These are phyloP conservation scores for Pocillopora verrucosa DNA, from an alignment of 64 coral and sea anemone genomes.

Conservation along the genomic window DNA sequence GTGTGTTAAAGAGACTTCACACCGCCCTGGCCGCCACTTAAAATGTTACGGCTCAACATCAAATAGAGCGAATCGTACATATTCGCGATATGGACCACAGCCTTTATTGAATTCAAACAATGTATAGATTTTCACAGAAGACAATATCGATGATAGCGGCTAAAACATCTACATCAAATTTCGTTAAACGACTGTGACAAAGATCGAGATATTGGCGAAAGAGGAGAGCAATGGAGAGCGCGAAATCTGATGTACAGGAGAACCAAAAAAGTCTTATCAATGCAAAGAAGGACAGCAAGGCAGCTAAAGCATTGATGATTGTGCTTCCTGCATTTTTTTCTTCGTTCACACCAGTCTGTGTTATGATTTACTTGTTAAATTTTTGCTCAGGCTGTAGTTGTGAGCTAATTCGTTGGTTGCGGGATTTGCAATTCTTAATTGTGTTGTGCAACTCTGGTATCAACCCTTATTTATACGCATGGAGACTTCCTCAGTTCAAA, in stretches of 20 bases:
- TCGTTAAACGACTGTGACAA: slow-evolving; percentile 33
- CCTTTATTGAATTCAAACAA: no score
- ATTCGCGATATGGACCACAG: no score
- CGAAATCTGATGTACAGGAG: not conserved
- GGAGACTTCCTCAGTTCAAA: slow-evolving; percentile 70
- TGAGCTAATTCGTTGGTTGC: slow-evolving; percentile 64
- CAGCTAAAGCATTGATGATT: slow-evolving; percentile 48
- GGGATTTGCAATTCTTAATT: slow-evolving; percentile 69
- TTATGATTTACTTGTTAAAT: slow-evolving; percentile 75
- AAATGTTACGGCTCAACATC: no score
- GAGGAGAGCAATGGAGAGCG: not conserved
- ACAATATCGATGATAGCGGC: no score
- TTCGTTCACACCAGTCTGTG: slow-evolving; percentile 64
- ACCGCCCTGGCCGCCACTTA: no score
- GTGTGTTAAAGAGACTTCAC: no score
- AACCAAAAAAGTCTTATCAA: slow-evolving; percentile 29
- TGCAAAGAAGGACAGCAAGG: slow-evolving; percentile 54
- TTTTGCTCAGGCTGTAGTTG: slow-evolving; percentile 63
- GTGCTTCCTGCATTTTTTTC: slow-evolving; percentile 52
- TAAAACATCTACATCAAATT: no score
- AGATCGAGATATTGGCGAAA: slow-evolving; percentile 43
- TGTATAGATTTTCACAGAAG: no score
- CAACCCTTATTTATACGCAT: slow-evolving; percentile 78
- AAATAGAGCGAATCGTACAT: no score
- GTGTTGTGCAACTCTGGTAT: slow-evolving; percentile 60